Conservation (phyloP, 1,140 invertebrate genomes). For the Drosophila orosa region DNA sequence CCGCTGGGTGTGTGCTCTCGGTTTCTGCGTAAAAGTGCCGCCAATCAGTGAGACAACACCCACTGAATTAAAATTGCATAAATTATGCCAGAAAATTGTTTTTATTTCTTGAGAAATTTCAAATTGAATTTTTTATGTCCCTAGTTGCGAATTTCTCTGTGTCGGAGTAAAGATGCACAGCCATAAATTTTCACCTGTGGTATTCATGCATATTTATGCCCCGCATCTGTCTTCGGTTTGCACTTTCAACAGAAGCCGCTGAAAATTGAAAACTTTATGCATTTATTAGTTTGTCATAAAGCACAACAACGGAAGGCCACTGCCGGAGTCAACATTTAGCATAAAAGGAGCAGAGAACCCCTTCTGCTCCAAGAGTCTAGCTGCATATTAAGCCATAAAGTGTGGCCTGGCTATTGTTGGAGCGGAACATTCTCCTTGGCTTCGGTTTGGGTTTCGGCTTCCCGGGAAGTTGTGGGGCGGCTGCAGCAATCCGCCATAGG, state of each 20-base stretch:
- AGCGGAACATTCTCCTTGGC: conserved; percentile 24
- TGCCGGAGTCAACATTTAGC: conserved; percentile 44
- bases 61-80: conserved; percentile 82
- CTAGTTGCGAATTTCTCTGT: conserved; percentile 20
- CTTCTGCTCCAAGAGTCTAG: background rate
- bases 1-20: conserved; percentile 57
- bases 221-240: conserved; percentile 34
- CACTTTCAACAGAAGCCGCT: conserved; percentile 64
- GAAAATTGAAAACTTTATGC: conserved; percentile 79
- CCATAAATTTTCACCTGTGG: conserved; percentile 42
- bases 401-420: conserved; percentile 53
- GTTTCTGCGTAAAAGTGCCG: conserved; percentile 61
- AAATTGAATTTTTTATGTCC: conserved; percentile 23
- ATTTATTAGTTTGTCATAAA: conserved; percentile 82
- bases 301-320: conserved; percentile 46
- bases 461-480: conserved; percentile 57
- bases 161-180: background rate
- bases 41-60: conserved; percentile 79
- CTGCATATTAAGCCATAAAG: conserved; percentile 76
- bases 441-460: conserved; percentile 42
- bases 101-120: conserved; percentile 20
- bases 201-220: conserved; percentile 34
- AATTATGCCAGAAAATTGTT: conserved; percentile 58
- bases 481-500: conserved; percentile 42
- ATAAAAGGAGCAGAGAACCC: conserved; percentile 39